Conservation (phyloP, 2,113 vertebrate species). For the Crypturellus undulatus region DNA sequence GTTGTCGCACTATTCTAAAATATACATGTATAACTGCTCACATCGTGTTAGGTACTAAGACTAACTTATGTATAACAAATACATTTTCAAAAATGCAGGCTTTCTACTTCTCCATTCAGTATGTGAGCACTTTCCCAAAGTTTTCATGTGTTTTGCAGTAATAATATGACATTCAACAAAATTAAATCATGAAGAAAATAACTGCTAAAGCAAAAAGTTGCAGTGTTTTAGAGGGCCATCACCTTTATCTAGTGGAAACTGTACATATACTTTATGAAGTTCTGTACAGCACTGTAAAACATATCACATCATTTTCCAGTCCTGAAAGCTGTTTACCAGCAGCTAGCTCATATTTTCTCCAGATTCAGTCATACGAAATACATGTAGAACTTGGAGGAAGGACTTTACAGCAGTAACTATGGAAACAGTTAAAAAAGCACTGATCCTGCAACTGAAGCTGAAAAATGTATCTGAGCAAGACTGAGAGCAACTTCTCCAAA, state of each 20-base stretch:
- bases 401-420: neutral
- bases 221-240: neutral
- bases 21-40: neutral
- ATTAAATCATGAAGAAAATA: neutral
- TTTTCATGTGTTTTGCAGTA: neutral
- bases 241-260: neutral
- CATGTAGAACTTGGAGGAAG: neutral
- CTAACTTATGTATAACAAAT: neutral
- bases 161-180: neutral
- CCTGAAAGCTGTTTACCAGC: neutral
- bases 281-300: neutral
- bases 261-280: neutral
- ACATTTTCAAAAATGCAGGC: neutral
- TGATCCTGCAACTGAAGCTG: neutral
- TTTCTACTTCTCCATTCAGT: conserved; percentile 19
- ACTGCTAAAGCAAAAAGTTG: neutral
- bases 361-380: neutral
- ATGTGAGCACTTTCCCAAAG: neutral
- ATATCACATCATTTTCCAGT: neutral
- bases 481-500: neutral
- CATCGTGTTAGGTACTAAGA: neutral
- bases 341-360: neutral
- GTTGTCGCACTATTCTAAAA: neutral
- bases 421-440: neutral
- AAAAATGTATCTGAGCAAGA: neutral